phyloP scores from a whole-genome alignment of 2,888 invertebrate genomes.

The Eucriotettix oculatus region DNA sequence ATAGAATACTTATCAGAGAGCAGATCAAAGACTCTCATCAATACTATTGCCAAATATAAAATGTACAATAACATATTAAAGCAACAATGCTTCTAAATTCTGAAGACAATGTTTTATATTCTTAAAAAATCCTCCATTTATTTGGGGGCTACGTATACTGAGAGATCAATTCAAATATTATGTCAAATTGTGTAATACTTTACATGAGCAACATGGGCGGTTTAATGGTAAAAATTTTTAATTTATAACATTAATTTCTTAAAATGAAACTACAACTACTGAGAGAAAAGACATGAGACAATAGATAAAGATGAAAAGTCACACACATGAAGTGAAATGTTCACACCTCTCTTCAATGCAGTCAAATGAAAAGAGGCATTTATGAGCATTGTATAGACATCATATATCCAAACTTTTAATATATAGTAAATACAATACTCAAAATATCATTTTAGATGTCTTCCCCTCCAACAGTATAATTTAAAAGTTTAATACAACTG shows the following conservation, averaged over 20 bases:
- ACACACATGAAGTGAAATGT: background rate
- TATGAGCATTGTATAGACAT: background rate
- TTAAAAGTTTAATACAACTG: background rate
- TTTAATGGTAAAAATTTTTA: background rate
- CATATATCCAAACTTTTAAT: background rate
- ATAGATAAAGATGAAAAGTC: background rate
- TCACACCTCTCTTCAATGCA: background rate
- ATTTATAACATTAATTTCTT: background rate
- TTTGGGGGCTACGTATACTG: background rate
- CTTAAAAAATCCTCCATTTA: background rate
- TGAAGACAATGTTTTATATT: too few species aligned
- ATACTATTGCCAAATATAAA: background rate
- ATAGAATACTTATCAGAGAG: background rate
- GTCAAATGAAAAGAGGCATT: background rate
- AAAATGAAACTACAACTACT: background rate
- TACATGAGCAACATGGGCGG: conserved; percentile 4
- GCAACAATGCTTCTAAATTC: too few species aligned
- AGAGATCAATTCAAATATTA: background rate
- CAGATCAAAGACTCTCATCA: background rate
- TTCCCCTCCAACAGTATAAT: background rate
- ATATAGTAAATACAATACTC: background rate
- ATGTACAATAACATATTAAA: background rate
- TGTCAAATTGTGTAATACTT: conserved; percentile 1
- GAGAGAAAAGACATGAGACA: background rate
- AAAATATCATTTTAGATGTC: background rate